These are phyloP conservation scores for Meliscaeva auricollis DNA, from an alignment of 2,888 invertebrate species.

Conservation along the genomic window DNA sequence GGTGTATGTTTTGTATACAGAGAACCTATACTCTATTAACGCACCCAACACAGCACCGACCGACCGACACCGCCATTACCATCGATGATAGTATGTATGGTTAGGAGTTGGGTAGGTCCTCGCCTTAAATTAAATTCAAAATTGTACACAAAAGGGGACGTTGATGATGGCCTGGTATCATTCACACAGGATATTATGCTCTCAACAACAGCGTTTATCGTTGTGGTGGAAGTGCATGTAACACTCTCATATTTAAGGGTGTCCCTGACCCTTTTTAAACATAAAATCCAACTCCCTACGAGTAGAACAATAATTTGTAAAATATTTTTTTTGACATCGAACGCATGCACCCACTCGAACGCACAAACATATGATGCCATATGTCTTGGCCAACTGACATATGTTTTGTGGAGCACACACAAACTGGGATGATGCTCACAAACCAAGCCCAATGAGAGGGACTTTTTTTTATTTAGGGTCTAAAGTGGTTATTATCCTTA, in stretches of 20 bases:
- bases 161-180: slow-evolving; percentile 50
- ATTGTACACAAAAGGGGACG: slow-evolving; percentile 68
- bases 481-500: slow-evolving; percentile 74
- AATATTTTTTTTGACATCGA: slow-evolving; percentile 1
- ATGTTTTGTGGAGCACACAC: slow-evolving; percentile 39
- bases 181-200: slow-evolving; percentile 55
- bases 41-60: slow-evolving; percentile 19
- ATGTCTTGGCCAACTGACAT: slow-evolving; percentile 41
- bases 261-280: slow-evolving; percentile 12
- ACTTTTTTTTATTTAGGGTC: slow-evolving; percentile 3
- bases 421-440: slow-evolving; percentile 1
- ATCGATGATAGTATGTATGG: neutral
- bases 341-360: slow-evolving; percentile 15
- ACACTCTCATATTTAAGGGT: neutral
- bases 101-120: neutral
- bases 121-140: slow-evolving; percentile 58
- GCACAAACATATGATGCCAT: slow-evolving; percentile 4
- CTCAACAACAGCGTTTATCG: slow-evolving; percentile 40
- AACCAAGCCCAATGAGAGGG: neutral
- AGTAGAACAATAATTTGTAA: slow-evolving; percentile 26
- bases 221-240: slow-evolving; percentile 13
- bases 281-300: neutral
- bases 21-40: slow-evolving; percentile 51
- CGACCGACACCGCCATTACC: neutral
- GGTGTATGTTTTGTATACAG: slow-evolving; percentile 33